Conservation (phyloP, 2,113 vertebrate species). For the Cyphomyrus plagiostoma region DNA sequence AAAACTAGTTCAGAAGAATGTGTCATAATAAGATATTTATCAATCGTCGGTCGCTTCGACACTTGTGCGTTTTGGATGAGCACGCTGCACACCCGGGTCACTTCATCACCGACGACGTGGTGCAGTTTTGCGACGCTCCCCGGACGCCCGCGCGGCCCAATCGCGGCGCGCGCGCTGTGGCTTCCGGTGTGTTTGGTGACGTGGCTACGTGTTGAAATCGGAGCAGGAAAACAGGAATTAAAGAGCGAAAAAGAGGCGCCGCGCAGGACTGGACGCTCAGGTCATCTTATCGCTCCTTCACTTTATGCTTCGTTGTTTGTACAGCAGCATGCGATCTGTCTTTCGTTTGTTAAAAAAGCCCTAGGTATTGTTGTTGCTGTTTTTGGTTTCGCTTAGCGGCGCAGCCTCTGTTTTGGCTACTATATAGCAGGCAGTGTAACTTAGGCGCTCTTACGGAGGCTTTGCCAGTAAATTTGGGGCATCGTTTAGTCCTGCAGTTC, state of each 20-base stretch:
- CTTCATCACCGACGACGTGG: not conserved
- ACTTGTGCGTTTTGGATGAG: not conserved
- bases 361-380: not conserved
- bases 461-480: not conserved
- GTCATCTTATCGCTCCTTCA: not conserved
- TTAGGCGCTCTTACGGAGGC: not conserved
- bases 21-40: not conserved
- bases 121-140: not conserved
- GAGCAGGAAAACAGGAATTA: not conserved
- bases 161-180: not conserved
- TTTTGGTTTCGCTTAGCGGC: not conserved
- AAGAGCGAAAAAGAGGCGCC: not conserved
- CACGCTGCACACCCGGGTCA: not conserved
- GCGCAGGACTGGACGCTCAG: not conserved
- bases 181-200: constrained; percentile 10
- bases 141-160: not conserved
- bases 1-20: not conserved
- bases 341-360: not conserved
- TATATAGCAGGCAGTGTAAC: not conserved
- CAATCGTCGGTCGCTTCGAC: not conserved
- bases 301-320: not conserved
- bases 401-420: not conserved
- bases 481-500: not conserved
- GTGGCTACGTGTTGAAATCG: constrained; percentile 8
- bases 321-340: not conserved